A percentile compares a stretch with the other conserved stretches of the same genome.
Conservation (phyloP, 64 coral and sea anemone genomes). For the Stichodactyla helianthus region DNA sequence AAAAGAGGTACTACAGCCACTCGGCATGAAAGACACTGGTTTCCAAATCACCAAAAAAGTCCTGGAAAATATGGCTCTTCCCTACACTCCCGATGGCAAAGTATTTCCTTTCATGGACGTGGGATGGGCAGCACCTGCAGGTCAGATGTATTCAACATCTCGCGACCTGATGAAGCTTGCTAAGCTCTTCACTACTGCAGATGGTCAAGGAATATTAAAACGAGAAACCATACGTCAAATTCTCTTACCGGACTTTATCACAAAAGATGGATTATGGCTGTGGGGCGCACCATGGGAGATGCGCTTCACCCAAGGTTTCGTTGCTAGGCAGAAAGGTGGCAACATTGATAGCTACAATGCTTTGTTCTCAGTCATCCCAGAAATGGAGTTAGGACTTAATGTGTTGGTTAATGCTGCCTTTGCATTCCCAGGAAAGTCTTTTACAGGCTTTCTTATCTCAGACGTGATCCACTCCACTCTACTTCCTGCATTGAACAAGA, state of each 20-base stretch:
- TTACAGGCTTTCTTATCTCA: not conserved
- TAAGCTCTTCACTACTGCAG: conserved; percentile 25
- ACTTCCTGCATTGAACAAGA: conserved; percentile 35
- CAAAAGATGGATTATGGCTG: conserved; percentile 27
- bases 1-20: conserved; percentile 29
- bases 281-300: conserved; percentile 55
- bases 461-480: conserved; percentile 13
- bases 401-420: not conserved
- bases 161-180: conserved; percentile 51
- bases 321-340: conserved; percentile 26
- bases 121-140: conserved; percentile 49
- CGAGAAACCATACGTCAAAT: conserved; percentile 35
- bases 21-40: conserved; percentile 60
- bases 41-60: conserved; percentile 38
- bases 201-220: conserved; percentile 18
- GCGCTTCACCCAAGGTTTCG: conserved; percentile 10
- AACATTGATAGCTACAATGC: conserved; percentile 41
- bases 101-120: conserved; percentile 35
- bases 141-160: conserved; percentile 45
- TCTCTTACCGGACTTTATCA: conserved; percentile 18
- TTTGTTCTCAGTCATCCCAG: conserved; percentile 22
- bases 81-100: conserved; percentile 17
- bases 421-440: not conserved
- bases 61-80: conserved; percentile 37
- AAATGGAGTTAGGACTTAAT: conserved; percentile 8